Base-by-base conservation (phyloP, 2,888 invertebrate species). In the Lamellibrachia satsuma region DNA sequence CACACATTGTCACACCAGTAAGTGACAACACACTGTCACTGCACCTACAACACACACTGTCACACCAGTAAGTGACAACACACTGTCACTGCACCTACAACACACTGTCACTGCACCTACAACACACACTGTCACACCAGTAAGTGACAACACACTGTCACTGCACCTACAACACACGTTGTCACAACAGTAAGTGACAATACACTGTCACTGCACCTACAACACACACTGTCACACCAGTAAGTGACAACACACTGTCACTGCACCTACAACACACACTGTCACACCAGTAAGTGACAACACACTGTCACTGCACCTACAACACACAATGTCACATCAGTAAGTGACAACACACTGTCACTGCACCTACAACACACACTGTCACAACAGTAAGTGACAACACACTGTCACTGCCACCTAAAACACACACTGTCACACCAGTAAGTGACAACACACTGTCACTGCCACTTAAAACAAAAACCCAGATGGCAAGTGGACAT, bases 31-130 rank as follows among this genome's bases (percentile, higher is more conserved):
- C 0, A 95, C 94, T 27, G 96, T 95, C 22, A 96, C 95, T 93
- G 96, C 95, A 92, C 96, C 96, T 95, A 22, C 75, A 75, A 75
- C 15, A 22, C 95, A 96, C 0, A 95, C 93, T n/a, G 95, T 95
- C 39, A 75, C 92, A 60, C 4, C 60, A 8, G 15, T 22, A 15
- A 22, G 60, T 11, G 60, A 60, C 3, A 60, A 60, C 9, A 60
- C 60, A 60, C 60, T 60, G 60, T 60, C 60, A 60, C 60, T 15
- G 60, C 60, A 60, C 60, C 8, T 8, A 60, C 9, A 3, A 60
- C 60, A 60, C 60, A 60, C 2, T 60, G 60, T 60, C 60, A 60
- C 60, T 15, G 15, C 60, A 60, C 60, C 60, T 60, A 60, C 15
- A 60, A 8, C 9, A 8, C 60, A 60, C 60, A 60, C 3, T 60